Conservation (phyloP, 2,113 vertebrate genomes). For the Neodontobutis hainanensis region DNA sequence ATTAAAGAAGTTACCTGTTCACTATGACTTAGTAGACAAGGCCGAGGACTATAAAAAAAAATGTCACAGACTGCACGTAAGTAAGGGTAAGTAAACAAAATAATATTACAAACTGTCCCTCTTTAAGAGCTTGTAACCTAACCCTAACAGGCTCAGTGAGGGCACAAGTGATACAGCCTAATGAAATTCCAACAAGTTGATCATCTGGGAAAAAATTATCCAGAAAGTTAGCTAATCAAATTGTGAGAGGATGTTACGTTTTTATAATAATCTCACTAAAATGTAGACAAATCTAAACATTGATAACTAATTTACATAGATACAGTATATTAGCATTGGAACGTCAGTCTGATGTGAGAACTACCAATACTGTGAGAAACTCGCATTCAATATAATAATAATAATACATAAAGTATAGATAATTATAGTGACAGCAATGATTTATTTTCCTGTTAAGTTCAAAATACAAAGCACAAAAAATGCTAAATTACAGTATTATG, state of each 20-base stretch:
- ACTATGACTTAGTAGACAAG: too few species aligned
- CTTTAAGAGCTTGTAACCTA: background rate
- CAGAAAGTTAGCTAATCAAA: background rate
- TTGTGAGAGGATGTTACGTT: background rate
- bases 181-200: slow-evolving; percentile 20
- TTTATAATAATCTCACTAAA: background rate
- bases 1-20: too few species aligned
- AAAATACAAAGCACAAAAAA: too few species aligned
- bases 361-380: too few species aligned
- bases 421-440: too few species aligned
- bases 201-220: background rate
- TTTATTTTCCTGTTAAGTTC: background rate
- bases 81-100: background rate
- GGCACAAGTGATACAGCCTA: slow-evolving; percentile 10
- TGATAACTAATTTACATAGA: too few species aligned
- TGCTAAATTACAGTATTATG: too few species aligned
- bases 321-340: too few species aligned
- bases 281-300: background rate
- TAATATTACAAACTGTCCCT: background rate
- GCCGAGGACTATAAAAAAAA: too few species aligned
- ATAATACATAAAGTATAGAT: too few species aligned
- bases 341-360: too few species aligned
- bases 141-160: slow-evolving; percentile 22
- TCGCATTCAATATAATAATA: too few species aligned
- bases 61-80: background rate